Evolutionary conservation across 2,888 invertebrate species (phyloP), one percentile per base, ranked within the genome.

Genomic region (Dione juno): DNA sequence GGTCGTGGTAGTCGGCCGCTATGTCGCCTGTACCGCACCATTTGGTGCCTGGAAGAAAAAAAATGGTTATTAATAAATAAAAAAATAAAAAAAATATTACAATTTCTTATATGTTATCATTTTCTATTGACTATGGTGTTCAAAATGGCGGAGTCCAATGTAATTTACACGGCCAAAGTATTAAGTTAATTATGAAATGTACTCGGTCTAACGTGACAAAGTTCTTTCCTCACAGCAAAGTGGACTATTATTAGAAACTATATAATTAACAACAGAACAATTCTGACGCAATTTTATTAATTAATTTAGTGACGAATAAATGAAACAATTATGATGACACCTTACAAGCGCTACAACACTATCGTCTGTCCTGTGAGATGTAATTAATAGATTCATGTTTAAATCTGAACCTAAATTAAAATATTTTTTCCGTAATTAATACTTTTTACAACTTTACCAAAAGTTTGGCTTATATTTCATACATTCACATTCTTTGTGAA

Each of bases 11-110:
- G 82, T 96, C 95, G 21, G 94, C 91, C 0, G 98, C 98, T 77
- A 97, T 95, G 86, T 98, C 98, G 0, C 98, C 98, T 0, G 97
- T 96, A 19, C 98, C 98, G 82, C 98, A 98, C 97, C 97, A 98
- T 87, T 97, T 97, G 50, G 97, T 98, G 74, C 97, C 97, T 97
- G 84, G 0, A 87, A 87, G 37, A 3, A 53, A 40, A 37, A 3
- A 28, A 5, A 2, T 28, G 28, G 28, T 28, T 28, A 28, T 28
- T n/a, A 28, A 28, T 28, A 28, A 28, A 28, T n/a, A 28, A 28
- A 28, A 5, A 28, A 28, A 28, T 28, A 3, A 5, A 28, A 2
- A 28, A 28, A 28, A 28, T 28, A 5, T 28, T 28, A 28, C 5
- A 28, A 28, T 28, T 28, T 28, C 28, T 28, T 28, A 28, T 28